Conservation (phyloP, 2,888 invertebrate genomes). For the Actias luna region DNA sequence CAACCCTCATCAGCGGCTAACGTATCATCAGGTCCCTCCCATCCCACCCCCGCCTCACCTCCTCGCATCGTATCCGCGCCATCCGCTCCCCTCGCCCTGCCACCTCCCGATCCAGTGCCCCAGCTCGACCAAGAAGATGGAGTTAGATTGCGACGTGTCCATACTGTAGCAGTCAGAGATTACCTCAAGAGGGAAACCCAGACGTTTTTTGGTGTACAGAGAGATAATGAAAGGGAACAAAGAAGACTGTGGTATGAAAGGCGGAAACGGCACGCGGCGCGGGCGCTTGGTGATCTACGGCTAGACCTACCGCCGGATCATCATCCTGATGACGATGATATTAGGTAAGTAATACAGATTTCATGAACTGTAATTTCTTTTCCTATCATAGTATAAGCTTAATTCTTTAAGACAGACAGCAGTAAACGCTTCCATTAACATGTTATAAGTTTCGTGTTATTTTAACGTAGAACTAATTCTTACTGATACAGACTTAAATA, state of each 20-base stretch:
- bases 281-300: slow-evolving; percentile 84
- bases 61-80: slow-evolving; percentile 66
- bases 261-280: slow-evolving; percentile 88
- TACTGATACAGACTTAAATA: no score
- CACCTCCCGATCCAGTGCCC: slow-evolving; percentile 59
- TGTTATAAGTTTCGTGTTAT: no score
- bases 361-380: neutral
- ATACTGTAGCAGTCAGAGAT: slow-evolving; percentile 76
- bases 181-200: slow-evolving; percentile 91
- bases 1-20: slow-evolving; percentile 64
- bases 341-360: slow-evolving; percentile 55
- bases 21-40: slow-evolving; percentile 51
- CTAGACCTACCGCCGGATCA: slow-evolving; percentile 82
- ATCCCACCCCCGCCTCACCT: slow-evolving; percentile 65
- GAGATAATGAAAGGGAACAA: slow-evolving; percentile 88
- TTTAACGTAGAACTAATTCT: neutral
- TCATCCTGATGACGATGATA: slow-evolving; percentile 82
- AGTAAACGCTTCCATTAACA: no score
- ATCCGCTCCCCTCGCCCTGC: slow-evolving; percentile 47
- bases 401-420: neutral
- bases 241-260: slow-evolving; percentile 90
- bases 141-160: slow-evolving; percentile 69
- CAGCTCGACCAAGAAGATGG: slow-evolving; percentile 71
- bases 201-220: slow-evolving; percentile 92
- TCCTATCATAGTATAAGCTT: neutral